Base-by-base conservation (phyloP, 2,113 vertebrate species). In the Sebastes schlegelii region DNA sequence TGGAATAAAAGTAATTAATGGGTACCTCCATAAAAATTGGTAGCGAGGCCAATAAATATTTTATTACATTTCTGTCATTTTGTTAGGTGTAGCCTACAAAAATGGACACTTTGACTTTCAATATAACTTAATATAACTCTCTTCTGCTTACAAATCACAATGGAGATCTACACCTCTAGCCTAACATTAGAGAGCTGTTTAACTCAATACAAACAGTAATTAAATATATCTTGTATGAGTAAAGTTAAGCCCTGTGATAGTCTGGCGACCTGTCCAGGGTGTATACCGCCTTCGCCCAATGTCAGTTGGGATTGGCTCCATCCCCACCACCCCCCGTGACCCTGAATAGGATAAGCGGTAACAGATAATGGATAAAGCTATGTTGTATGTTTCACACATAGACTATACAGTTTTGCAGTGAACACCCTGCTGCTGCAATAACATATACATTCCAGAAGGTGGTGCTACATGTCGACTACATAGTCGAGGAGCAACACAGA, bases 391-490 rank as follows among this genome's bases (percentile, higher is more conserved):
- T 69, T 40, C 9, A 10, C 48, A 52, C 49, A 69, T 34, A 5
- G 43, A 46, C 63, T 21, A 9, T 23, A 34, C 26, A 34, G 26
- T 34, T 34, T 4, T 42, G 19, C 26, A 13, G 6, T n/a, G n/a
- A n/a, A n/a, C n/a, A n/a, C n/a, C 6, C 21, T 74, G n/a, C 23
- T 7, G 4, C 26, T 48, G 45, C 9, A 51, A 8, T 11, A 26
- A 52, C 10, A 1, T 21, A 40, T 14, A n/a, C 13, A 14, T 26
- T 51, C 60, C 89, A 88, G 54, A 6, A 83, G 89, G 45, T 85
- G 86, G 82, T 57, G 66, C 73, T 71, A 74, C 5, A 52, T n/a
- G 23, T 71, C 45, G 43, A 70, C 14, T 43, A 12, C 8, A 0
- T 10, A 6, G 1, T 23, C 19, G 0, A 5, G 11, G 2, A 49